Evolutionary conservation across 1,140 invertebrate species (phyloP).

Genomic region (Scaptomyza pallida): DNA sequence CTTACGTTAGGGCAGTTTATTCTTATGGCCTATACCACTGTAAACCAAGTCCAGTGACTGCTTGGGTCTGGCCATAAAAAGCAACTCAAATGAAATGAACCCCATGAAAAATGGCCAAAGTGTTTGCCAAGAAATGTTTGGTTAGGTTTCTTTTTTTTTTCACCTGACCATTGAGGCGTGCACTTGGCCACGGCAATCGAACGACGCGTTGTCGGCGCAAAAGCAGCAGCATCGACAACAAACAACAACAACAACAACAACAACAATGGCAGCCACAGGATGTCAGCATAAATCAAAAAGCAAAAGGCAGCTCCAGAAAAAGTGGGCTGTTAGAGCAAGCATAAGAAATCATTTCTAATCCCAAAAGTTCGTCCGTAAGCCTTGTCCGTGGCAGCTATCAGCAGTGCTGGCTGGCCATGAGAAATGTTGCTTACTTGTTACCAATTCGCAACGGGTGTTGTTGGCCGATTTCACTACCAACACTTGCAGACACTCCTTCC

Average conservation of each 20-base stretch:
- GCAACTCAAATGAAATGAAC: conserved; percentile 78
- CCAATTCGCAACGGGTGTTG: conserved; percentile 35
- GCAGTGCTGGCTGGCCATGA: conserved; percentile 49
- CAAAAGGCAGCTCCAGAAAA: conserved; percentile 43
- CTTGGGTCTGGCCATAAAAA: conserved; percentile 65
- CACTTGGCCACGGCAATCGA: conserved; percentile 66
- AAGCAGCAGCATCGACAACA: conserved; percentile 34
- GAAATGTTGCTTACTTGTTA: conserved; percentile 60
- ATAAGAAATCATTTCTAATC: conserved; percentile 82
- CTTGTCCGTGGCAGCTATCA: conserved; percentile 56
- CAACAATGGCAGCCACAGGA: conserved; percentile 55
- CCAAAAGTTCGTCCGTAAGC: conserved; percentile 66
- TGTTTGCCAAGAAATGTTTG: conserved; percentile 81
- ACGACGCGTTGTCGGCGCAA: conserved; percentile 28
- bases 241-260: background rate
- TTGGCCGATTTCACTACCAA: conserved; percentile 47
- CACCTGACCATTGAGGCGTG: conserved; percentile 81
- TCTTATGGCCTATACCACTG: conserved; percentile 31
- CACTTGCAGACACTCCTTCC: conserved; percentile 26
- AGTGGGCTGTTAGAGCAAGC: conserved; percentile 30
- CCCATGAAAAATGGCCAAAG: conserved; percentile 78
- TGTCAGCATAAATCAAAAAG: conserved; percentile 83
- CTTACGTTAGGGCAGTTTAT: background rate
- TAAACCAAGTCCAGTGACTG: conserved; percentile 12
- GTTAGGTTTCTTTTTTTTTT: conserved; percentile 70